Percentiles rank a stretch among this genome's conserved stretches.
phyloP scores from a whole-genome alignment of 2,113 vertebrate genomes.

The Ahaetulla prasina region DNA sequence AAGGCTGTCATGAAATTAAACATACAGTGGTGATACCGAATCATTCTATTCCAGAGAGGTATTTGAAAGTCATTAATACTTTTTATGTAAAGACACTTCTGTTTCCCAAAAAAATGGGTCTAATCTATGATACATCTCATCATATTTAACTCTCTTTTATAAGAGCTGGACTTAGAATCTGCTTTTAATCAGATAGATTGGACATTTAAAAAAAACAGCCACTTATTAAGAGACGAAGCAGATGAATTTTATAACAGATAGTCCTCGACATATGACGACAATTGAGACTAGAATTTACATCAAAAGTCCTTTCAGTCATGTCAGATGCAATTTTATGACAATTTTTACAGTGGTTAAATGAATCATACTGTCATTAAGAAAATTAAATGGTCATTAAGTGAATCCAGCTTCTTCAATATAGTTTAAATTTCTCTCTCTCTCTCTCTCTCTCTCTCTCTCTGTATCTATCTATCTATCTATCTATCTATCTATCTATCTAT shows the following conservation, averaged over 20 bases:
- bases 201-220: not conserved
- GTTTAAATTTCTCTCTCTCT: not conserved
- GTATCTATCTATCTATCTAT: no score
- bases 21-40: not conserved
- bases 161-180: not conserved
- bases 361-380: no score
- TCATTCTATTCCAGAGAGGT: not conserved
- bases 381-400: not conserved
- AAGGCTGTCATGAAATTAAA: not conserved
- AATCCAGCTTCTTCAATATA: not conserved
- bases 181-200: not conserved
- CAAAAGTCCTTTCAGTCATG: no score
- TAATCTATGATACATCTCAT: not conserved
- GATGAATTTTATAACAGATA: not conserved
- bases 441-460: no score
- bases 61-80: not conserved
- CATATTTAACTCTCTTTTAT: not conserved
- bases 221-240: not conserved
- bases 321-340: no score
- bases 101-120: not conserved
- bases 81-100: not conserved
- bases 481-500: no score
- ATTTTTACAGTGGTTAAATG: no score
- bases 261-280: no score
- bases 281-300: no score